Evolutionary conservation across 2,888 invertebrate species (phyloP), one percentile per base, ranked within the genome.

Genomic region (Phaedon cochleariae): DNA sequence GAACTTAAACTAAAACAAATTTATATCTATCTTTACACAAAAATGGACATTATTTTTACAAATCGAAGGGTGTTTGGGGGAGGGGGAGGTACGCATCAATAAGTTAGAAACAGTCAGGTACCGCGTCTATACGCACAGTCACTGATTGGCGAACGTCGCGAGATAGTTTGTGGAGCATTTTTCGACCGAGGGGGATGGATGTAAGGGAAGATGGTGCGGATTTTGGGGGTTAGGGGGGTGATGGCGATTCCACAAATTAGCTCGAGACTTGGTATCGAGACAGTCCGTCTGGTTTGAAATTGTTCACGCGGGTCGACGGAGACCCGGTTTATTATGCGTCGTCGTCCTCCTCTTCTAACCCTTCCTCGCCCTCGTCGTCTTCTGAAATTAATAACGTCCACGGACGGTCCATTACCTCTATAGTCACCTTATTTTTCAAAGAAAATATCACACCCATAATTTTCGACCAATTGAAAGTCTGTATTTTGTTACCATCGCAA

Each of bases 1-100:
- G 78, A 81, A 82, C 83, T 82, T 82, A 83, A 82, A 79, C 82
- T 83, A 82, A 34, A 34, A 4, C 5, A 34, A 82, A 81, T 82
- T 83, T 82, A 82, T 82, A 83, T 79, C 83, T 84, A 84, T 83
- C 80, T 84, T 84, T 84, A 84, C 84, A 84, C 81, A 83, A 83
- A 34, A 84, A 82, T 84, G 84, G 84, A 84, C 84, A 83, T 83
- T 83, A 81, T 34, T 55, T 84, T 83, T 83, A 83, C 82, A 84
- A 83, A 82, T 82, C 79, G 81, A 83, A 82, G 82, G 81, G 34
- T 34, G 12, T 7, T 26, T 7, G 3, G 26, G 26, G 26, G 26
- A 26, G 34, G 34, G 34, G 34, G 81, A 41, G 80, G 77, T 83
- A 83, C 82, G 83, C 81, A 34, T 34, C 34, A 82, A 82, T 83